Evolutionary conservation across 2,113 vertebrate genomes (phyloP), one percentile per base, ranked within the genome.

Genomic region (Gadus chalcogrammus): DNA sequence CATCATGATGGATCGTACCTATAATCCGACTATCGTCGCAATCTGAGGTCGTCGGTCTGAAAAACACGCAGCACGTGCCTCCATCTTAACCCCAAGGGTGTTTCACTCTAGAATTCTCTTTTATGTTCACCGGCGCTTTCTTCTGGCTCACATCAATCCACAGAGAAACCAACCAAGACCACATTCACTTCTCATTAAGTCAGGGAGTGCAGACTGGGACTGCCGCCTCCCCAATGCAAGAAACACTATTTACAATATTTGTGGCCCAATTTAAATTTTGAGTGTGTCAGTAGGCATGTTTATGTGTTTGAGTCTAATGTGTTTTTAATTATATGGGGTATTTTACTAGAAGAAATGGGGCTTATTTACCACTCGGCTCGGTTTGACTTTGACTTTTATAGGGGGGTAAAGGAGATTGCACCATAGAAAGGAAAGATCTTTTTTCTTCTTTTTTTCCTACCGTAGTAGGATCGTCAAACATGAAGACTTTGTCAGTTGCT

Each of bases 211-310:
- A 35, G 31, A 35, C 31, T 35, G 31, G 31, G 31, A 35, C 31
- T 35, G 31, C 31, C 0, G 4, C 31, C 31, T 35, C 31, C 31
- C 31, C 4, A 35, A 82, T 84, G 79, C 79, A 79, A 84, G 59
- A 31, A 65, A 68, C 70, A 65, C 27, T 71, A 85, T 87, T 88
- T 85, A 78, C 83, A 88, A 78, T 82, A 48, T 67, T 70, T 79
- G 38, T 73, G 65, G 6, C 69, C 65, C 65, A 66, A 90, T 92
- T 90, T 89, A 84, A 88, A 91, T 90, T 91, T 88, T 88, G 85
- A 90, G 89, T 89, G 87, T 79, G 89, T 85, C 70, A 56, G 59
- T 68, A 42, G 71, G 85, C 85, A 80, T 80, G 77, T 83, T 88
- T 84, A 70, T 70, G 75, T 65, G 73, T 67, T 68, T 83, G 76